Evolutionary conservation across 2,888 invertebrate genomes (phyloP).

Genomic region (Caenorhabditis drosophilae): DNA sequence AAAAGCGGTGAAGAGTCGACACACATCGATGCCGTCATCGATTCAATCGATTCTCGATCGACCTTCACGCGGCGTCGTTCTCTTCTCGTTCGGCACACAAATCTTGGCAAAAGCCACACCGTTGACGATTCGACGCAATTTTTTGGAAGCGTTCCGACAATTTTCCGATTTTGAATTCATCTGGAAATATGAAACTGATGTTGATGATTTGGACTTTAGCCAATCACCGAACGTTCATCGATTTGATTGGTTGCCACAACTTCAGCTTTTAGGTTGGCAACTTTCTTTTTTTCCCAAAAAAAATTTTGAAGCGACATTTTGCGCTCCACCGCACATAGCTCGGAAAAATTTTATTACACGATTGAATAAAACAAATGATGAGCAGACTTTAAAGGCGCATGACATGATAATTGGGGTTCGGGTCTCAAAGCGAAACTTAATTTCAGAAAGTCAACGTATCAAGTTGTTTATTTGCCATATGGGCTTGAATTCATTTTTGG

Average conservation of each 20-base stretch:
- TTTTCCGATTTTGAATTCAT: constrained; percentile 50
- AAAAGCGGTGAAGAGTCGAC: constrained; percentile 23
- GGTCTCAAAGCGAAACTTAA: too few relatives aligned
- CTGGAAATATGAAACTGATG: constrained; percentile 47
- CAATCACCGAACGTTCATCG: constrained; percentile 43
- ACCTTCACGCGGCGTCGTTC: constrained; percentile 41
- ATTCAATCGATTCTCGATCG: constrained; percentile 10
- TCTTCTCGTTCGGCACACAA: constrained; percentile 58
- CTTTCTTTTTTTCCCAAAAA: not conserved
- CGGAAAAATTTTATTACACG: too few relatives aligned
- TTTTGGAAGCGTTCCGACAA: constrained; percentile 45
- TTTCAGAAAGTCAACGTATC: constrained; percentile 37
- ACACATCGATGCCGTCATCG: constrained; percentile 19
- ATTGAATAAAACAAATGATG: too few relatives aligned
- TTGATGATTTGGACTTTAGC: constrained; percentile 27
- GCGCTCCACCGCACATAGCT: too few relatives aligned
- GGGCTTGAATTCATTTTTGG: constrained; percentile 52
- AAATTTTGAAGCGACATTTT: too few relatives aligned
- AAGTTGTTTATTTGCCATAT: constrained; percentile 51
- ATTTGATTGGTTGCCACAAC: constrained; percentile 57
- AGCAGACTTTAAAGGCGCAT: too few relatives aligned
- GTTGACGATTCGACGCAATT: constrained; percentile 29
- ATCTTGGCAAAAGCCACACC: constrained; percentile 27
- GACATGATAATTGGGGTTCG: too few relatives aligned
- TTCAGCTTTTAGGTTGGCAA: constrained; percentile 18